Conservation (phyloP, 1,140 invertebrate genomes). For the Anastrepha ludens region DNA sequence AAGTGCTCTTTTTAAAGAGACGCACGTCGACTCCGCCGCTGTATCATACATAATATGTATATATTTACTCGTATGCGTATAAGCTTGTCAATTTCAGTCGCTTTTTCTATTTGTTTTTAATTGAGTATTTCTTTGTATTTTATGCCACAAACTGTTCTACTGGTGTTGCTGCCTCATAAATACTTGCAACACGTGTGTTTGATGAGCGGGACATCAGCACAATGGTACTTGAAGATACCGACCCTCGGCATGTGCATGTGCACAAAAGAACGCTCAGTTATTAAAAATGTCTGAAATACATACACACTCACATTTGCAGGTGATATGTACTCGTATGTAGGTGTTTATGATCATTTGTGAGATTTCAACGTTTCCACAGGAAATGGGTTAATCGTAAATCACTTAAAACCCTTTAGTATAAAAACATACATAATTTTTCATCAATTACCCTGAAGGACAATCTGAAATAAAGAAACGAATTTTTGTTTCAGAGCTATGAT, state of each 20-base stretch:
- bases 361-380: neutral
- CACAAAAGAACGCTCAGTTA: neutral
- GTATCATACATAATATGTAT: neutral
- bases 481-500: no score
- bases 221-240: conserved; percentile 33
- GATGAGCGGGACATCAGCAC: conserved; percentile 3
- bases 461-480: no score
- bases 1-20: neutral
- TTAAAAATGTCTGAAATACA: no score
- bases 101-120: neutral
- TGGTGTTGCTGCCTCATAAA: neutral
- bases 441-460: no score
- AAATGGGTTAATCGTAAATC: conserved; percentile 13
- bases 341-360: neutral
- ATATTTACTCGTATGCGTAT: neutral
- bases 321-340: neutral
- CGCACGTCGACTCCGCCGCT: neutral
- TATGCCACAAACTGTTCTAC: neutral
- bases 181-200: conserved; percentile 19
- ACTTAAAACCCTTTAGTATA: neutral
- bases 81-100: neutral
- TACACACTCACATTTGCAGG: neutral
- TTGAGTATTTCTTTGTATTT: conserved; percentile 39
- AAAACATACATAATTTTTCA: neutral
- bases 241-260: neutral